phyloP scores from a whole-genome alignment of 2,113 vertebrate genomes.

The Rhadina sibilatrix region DNA sequence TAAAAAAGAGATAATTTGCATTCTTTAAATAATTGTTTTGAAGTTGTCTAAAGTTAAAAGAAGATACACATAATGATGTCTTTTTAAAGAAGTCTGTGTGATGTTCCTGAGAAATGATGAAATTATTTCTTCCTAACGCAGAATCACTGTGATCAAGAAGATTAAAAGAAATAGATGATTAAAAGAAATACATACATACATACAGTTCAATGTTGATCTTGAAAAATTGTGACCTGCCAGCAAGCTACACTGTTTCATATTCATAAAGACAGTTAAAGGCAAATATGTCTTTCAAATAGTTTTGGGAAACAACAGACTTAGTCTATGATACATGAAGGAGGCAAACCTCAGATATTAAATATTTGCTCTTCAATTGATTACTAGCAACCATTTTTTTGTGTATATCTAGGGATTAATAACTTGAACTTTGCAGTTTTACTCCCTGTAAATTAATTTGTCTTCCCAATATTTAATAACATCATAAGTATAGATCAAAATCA shows the following conservation, averaged over 20 bases:
- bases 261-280: not conserved
- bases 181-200: not conserved
- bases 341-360: not conserved
- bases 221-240: not conserved
- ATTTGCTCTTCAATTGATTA: not conserved
- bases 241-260: not conserved
- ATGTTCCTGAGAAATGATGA: not conserved
- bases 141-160: constrained; percentile 19
- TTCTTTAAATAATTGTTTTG: constrained; percentile 18
- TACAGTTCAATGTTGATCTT: not conserved
- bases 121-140: not conserved
- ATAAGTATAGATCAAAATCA: not conserved
- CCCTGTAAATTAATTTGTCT: not conserved
- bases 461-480: not conserved
- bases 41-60: not conserved
- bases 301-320: not conserved
- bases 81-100: not conserved
- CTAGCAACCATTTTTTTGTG: not conserved
- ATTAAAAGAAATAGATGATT: constrained; percentile 43
- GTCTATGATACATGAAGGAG: not conserved
- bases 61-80: not conserved
- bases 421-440: not conserved
- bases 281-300: not conserved
- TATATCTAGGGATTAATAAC: not conserved
- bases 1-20: not conserved